phyloP scores from a whole-genome alignment of 1,140 invertebrate genomes.

The Camponotus pennsylvanicus region DNA sequence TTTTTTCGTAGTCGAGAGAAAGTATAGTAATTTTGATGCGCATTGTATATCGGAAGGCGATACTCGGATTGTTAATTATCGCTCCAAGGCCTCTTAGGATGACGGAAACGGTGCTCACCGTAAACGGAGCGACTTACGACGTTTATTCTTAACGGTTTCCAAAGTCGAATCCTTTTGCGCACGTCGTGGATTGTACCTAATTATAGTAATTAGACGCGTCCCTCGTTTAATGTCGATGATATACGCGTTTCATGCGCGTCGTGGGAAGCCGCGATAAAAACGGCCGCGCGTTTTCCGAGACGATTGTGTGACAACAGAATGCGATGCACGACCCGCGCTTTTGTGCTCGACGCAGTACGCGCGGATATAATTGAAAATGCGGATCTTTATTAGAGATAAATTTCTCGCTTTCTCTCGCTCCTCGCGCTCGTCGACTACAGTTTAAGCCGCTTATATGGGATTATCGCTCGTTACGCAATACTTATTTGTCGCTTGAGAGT shows the following conservation, averaged over 20 bases:
- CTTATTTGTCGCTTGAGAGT: constrained; percentile 21
- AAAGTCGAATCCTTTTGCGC: constrained; percentile 14
- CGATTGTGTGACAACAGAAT: constrained; percentile 2
- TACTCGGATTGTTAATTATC: neutral
- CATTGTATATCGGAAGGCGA: neutral
- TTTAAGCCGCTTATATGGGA: neutral
- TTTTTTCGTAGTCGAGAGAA: neutral
- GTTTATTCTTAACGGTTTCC: constrained; percentile 21
- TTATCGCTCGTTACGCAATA: constrained; percentile 42
- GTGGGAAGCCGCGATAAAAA: constrained; percentile 2
- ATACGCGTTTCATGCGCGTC: constrained; percentile 1
- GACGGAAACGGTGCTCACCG: constrained; percentile 11
- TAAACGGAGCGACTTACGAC: neutral
- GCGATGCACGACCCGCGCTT: constrained; percentile 11
- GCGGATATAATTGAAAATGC: constrained; percentile 26
- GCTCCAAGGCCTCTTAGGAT: neutral
- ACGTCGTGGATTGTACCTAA: constrained; percentile 3
- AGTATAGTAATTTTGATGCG: neutral
- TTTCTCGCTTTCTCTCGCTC: constrained; percentile 33
- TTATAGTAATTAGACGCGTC: constrained; percentile 45
- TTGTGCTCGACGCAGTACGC: constrained; percentile 9
- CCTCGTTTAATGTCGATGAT: constrained; percentile 26
- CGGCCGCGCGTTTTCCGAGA: neutral
- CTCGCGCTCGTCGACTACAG: neutral
- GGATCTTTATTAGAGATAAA: constrained; percentile 41